A percentile compares a stretch with the other conserved stretches of the same genome.
Conservation (phyloP, 2,888 invertebrate species). For the Machimus rusticus region DNA sequence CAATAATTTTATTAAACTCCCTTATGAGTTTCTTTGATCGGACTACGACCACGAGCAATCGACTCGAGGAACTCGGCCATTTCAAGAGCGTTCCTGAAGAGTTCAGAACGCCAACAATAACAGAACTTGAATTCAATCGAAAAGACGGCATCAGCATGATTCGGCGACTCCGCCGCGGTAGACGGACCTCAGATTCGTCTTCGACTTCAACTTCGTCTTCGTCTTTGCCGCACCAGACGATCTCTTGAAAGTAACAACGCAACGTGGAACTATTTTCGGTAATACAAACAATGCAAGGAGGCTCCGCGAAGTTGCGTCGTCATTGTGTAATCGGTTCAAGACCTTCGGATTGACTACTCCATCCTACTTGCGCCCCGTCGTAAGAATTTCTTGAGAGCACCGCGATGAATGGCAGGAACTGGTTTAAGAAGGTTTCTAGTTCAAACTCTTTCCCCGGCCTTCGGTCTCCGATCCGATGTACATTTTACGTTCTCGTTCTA, state of each 20-base stretch:
- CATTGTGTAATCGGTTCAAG: slow-evolving; percentile 43
- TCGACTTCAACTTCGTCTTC: too few relatives aligned
- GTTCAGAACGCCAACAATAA: slow-evolving; percentile 33
- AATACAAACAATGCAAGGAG: slow-evolving; percentile 37
- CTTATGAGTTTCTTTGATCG: slow-evolving; percentile 30
- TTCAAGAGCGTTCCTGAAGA: slow-evolving; percentile 26
- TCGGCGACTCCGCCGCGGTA: slow-evolving; percentile 31
- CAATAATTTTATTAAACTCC: slow-evolving; percentile 39
- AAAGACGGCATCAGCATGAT: slow-evolving; percentile 40
- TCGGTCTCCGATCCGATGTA: not conserved
- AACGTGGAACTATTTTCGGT: slow-evolving; percentile 39
- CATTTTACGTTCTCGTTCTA: slow-evolving; percentile 12
- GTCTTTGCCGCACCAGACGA: not conserved
- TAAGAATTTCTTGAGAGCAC: not conserved
- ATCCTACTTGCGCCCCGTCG: slow-evolving; percentile 16
- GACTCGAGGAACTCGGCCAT: slow-evolving; percentile 24
- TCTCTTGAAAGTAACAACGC: slow-evolving; percentile 36
- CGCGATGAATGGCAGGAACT: slow-evolving; percentile 35
- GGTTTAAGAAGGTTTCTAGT: slow-evolving; percentile 35
- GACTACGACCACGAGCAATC: slow-evolving; percentile 32
- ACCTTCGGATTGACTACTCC: slow-evolving; percentile 37
- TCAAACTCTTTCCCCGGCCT: slow-evolving; percentile 11
- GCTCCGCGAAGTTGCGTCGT: slow-evolving; percentile 2
- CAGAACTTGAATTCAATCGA: slow-evolving; percentile 41
- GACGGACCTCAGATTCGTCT: not conserved